Conservation (phyloP, 2,113 vertebrate species). For the Ceuthmochares aereus region DNA sequence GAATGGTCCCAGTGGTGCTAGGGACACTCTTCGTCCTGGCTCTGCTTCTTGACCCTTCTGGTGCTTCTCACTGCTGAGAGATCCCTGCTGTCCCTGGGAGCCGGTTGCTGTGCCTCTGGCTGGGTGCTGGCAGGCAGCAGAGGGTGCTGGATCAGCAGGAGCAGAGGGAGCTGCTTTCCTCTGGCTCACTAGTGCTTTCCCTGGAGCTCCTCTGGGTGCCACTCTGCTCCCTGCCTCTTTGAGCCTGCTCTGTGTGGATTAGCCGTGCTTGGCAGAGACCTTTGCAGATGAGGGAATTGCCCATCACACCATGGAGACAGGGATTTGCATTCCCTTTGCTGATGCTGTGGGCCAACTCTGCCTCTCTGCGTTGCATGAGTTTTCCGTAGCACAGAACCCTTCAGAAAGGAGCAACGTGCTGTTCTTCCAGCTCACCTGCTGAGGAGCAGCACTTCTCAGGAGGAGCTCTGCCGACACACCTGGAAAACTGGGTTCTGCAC, state of each 20-base stretch:
- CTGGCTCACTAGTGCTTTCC: fast-evolving
- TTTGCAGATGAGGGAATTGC: background rate
- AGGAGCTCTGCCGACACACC: fast-evolving
- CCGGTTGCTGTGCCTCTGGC: background rate
- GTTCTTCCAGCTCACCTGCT: background rate
- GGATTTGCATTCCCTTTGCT: background rate
- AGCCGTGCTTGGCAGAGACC: background rate
- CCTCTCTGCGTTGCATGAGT: background rate
- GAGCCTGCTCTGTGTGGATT: background rate
- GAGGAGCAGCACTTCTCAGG: background rate
- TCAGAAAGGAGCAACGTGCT: background rate
- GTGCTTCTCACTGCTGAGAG: background rate
- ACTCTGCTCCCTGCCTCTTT: background rate
- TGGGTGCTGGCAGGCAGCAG: background rate
- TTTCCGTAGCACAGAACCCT: background rate
- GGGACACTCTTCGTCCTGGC: background rate
- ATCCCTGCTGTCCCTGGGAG: background rate
- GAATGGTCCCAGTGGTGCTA: fast-evolving
- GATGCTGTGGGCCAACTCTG: background rate
- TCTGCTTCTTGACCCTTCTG: background rate
- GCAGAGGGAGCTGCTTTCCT: background rate
- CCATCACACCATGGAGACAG: fast-evolving
- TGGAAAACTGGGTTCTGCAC: background rate
- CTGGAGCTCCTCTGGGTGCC: background rate
- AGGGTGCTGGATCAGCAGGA: background rate